phyloP scores from a whole-genome alignment of 2,888 invertebrate genomes.

The Phalera bucephala region DNA sequence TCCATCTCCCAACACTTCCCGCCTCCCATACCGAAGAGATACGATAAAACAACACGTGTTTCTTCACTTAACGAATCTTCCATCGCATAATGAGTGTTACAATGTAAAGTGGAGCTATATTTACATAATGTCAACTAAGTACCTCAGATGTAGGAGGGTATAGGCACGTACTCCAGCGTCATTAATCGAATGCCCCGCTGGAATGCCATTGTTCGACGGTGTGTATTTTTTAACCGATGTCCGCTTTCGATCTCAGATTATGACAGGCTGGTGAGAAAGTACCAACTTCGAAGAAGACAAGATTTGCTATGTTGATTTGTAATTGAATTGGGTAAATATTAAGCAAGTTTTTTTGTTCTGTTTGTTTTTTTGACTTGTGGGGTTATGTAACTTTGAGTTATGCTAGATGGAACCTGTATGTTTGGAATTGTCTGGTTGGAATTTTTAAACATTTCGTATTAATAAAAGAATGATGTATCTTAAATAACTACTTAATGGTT shows the following conservation, averaged over 20 bases:
- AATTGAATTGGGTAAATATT: constrained; percentile 6
- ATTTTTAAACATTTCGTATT: too few relatives aligned
- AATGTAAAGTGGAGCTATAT: constrained; percentile 79
- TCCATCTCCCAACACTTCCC: too few relatives aligned
- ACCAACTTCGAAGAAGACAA: neutral
- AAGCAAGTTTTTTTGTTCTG: too few relatives aligned
- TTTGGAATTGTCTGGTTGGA: too few relatives aligned
- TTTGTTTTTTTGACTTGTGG: too few relatives aligned
- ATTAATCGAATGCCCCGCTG: constrained; percentile 72
- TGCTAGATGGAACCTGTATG: too few relatives aligned
- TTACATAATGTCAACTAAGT: constrained; percentile 83
- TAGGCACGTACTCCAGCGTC: constrained; percentile 30
- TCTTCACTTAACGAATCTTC: constrained; percentile 83
- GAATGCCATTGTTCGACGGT: constrained; percentile 73
- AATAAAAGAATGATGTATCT: too few relatives aligned
- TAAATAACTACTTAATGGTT: too few relatives aligned
- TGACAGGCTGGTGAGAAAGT: constrained; percentile 29
- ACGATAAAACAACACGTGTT: constrained; percentile 82
- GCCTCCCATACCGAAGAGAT: constrained; percentile 38
- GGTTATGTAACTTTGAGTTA: too few relatives aligned
- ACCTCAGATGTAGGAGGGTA: constrained; percentile 64
- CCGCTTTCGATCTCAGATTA: constrained; percentile 48
- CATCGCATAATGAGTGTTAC: constrained; percentile 77
- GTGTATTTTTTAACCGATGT: constrained; percentile 69
- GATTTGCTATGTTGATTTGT: constrained; percentile 15